These are phyloP conservation scores for Aporrectodea caliginosa DNA, from an alignment of 1,140 invertebrate genomes.

Conservation along the genomic window DNA sequence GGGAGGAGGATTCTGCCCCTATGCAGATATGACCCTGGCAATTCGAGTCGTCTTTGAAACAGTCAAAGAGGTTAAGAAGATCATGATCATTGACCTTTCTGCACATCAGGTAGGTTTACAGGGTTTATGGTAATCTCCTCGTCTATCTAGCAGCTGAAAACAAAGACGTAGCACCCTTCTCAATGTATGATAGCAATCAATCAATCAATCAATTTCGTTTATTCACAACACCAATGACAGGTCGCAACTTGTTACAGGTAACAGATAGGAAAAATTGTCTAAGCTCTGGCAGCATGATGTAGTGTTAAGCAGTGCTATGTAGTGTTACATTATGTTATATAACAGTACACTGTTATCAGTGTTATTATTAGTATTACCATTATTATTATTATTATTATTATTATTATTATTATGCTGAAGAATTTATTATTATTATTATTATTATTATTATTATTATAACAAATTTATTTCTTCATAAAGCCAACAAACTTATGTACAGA, in stretches of 20 bases:
- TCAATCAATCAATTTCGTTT: too few species aligned
- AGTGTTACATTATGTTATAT: too few species aligned
- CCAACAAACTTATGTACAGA: too few species aligned
- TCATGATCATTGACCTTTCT: conserved; percentile 84
- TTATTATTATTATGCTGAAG: too few species aligned
- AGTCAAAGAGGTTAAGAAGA: conserved; percentile 58
- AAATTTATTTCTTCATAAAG: too few species aligned
- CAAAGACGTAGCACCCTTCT: background rate
- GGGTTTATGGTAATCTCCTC: background rate
- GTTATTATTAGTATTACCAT: too few species aligned
- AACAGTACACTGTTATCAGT: too few species aligned
- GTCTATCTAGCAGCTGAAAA: background rate
- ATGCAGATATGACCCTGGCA: conserved; percentile 79
- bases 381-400: background rate
- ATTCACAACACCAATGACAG: too few species aligned
- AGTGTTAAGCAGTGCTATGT: background rate
- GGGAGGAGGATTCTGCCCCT: conserved; percentile 82
- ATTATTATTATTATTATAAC: too few species aligned
- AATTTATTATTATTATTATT: background rate
- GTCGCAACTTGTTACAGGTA: too few species aligned
- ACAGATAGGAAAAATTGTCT: too few species aligned
- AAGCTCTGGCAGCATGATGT: too few species aligned
- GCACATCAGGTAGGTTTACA: conserved; percentile 64
- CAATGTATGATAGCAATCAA: background rate
- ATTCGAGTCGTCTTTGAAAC: conserved; percentile 64